These are phyloP conservation scores for Acanthosoma haemorrhoidale DNA, from an alignment of 2,888 invertebrate genomes.

Conservation along the genomic window DNA sequence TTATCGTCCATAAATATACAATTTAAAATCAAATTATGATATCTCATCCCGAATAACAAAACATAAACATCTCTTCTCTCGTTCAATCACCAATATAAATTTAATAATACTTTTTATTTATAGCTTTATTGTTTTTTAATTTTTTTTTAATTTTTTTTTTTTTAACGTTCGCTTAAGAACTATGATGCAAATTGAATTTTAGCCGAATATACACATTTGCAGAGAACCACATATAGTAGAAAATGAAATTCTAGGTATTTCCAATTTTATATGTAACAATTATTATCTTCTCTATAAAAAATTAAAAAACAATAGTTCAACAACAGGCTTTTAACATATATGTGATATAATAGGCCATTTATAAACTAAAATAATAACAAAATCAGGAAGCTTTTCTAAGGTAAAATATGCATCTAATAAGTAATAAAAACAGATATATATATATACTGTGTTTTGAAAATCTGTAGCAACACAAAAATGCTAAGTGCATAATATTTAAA, in stretches of 20 bases:
- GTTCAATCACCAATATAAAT: conserved; percentile 17
- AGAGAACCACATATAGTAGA: conserved; percentile 26
- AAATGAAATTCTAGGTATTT: conserved; percentile 27
- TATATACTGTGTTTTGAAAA: background rate
- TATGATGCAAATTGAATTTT: conserved; percentile 33
- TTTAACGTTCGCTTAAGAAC: conserved; percentile 27
- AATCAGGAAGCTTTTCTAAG: background rate
- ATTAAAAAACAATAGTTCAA: background rate
- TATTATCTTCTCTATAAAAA: background rate
- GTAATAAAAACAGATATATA: background rate
- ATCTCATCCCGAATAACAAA: conserved; percentile 28
- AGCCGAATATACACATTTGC: conserved; percentile 36
- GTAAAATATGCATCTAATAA: background rate
- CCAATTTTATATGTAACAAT: background rate
- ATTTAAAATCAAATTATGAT: conserved; percentile 22
- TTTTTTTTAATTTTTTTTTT: conserved; percentile 20
- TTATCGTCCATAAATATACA: conserved; percentile 33
- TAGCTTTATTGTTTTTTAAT: conserved; percentile 21
- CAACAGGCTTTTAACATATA: background rate
- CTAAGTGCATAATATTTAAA: conserved; percentile 10
- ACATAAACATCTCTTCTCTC: conserved; percentile 21
- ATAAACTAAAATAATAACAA: conserved; percentile 11
- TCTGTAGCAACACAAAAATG: conserved; percentile 18
- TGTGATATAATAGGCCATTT: conserved; percentile 16
- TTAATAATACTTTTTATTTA: conserved; percentile 21